Evolutionary conservation across 2,888 invertebrate species (phyloP).

Genomic region (Tenthredo amoena): DNA sequence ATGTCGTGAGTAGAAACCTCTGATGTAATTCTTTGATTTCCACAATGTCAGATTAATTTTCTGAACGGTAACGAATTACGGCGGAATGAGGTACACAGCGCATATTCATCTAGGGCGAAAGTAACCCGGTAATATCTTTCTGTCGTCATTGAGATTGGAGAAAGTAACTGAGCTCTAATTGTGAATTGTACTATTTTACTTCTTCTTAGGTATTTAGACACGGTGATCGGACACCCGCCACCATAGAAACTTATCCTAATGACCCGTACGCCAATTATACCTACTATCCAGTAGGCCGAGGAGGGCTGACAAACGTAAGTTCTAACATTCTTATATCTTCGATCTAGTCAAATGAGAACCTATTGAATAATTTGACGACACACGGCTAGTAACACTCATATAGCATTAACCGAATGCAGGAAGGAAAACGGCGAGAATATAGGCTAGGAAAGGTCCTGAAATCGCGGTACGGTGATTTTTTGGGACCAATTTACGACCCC

Average conservation of each 20-base stretch:
- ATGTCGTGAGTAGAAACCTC: constrained; percentile 63
- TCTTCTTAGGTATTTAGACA: constrained; percentile 83
- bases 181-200: background rate
- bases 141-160: too few species aligned
- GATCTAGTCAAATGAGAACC: background rate
- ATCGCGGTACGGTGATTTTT: constrained; percentile 76
- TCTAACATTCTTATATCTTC: too few species aligned
- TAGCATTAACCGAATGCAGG: constrained; percentile 70
- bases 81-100: too few species aligned
- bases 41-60: background rate
- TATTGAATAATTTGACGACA: background rate
- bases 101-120: too few species aligned
- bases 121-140: too few species aligned
- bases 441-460: constrained; percentile 79
- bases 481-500: constrained; percentile 79
- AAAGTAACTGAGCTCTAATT: too few species aligned
- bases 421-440: constrained; percentile 80
- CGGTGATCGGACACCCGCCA: constrained; percentile 85
- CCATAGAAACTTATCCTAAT: constrained; percentile 79
- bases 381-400: background rate
- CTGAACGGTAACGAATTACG: background rate
- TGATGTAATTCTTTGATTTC: background rate
- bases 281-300: too few species aligned
- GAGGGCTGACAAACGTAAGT: too few species aligned
- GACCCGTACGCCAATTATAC: constrained; percentile 79